Evolutionary conservation across 1,140 invertebrate genomes (phyloP), one percentile per base, ranked within the genome.

Genomic region (Drosophila pseudoobscura): DNA sequence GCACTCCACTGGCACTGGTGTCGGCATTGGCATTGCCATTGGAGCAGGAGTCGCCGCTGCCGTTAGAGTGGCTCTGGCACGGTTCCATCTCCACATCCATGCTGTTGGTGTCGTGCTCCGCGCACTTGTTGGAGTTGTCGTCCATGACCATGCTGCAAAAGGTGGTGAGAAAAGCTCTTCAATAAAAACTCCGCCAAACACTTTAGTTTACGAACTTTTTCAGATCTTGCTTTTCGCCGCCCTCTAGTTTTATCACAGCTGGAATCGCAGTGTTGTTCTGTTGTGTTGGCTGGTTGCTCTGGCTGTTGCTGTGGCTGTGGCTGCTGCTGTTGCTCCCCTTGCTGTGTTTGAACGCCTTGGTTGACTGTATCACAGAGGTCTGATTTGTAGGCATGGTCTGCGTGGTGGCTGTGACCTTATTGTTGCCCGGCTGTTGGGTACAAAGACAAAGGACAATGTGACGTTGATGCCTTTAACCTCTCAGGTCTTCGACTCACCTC

Each of bases 311-410:
- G 52, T 52, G 77, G 15, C 31, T 63, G 52, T 44, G 69, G 56
- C n/a, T 50, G n/a, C 31, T 62, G 41, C 8, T 79, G 60, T 66
- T 80, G 53, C 75, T 66, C 50, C 76, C 59, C 92, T 92, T 92
- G 52, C 92, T 92, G 58, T 92, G 93, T 52, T 88, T 92, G 92
- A 89, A 94, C 56, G 93, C 92, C 92, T 95, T 95, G 49, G 95
- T 95, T 59, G 95, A 95, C 91, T 96, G 95, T 85, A 95, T 95
- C 44, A 96, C 95, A 61, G 94, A 95, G 44, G 95, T 95, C 92
- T 95, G 95, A 91, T 90, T 89, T 58, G 90, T 90, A 55, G 89
- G 85, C 85, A 90, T 89, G 29, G 75, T 90, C 76, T 89, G 87
- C 66, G 79, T 91, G 52, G 83, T 88, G 74, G 84, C 79, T 49